Evolutionary conservation across 2,113 vertebrate species (phyloP), one percentile per base, ranked within the genome.

Genomic region (Rhea americana): DNA sequence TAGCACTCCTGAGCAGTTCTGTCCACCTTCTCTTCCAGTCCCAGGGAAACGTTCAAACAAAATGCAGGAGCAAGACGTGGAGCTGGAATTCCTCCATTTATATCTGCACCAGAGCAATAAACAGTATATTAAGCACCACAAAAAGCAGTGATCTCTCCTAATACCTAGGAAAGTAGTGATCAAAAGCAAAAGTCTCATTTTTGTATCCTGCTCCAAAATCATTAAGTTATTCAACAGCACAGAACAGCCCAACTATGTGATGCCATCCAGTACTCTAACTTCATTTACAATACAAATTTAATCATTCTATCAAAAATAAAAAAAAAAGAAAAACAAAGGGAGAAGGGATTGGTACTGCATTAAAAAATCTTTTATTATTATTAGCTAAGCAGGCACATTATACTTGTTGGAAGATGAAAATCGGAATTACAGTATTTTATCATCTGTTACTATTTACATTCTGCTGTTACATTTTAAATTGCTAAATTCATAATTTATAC

Each of bases 331-430:
- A 91, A 73, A 71, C 45, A 8, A 70, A 80, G n/a, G 3, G 32
- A 63, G 1, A 59, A 1, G 1, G 5, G 15, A 30, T 0, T 32
- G 5, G 19, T 41, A 59, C 21, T 66, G 13, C 18, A 35, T 74
- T 45, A 77, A 90, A 74, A 71, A 48, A 63, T 45, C 4, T 72
- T 7, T 53, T 35, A 53, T 48, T 22, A 82, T 41, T 8, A 21
- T 59, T 66, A 45, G 13, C 35, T 53, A 67, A 59, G 35, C 26
- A 88, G 47, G 18, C 18, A 9, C 39, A 45, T 87, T 77, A 45
- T 77, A 74, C 13, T 47, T 4, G 2, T 11, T 37, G 9, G 35
- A 80, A 83, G 3, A 50, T 45, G 1, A 43, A 85, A 81, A 76
- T 67, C 11, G n/a, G 74, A 70, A 21, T 21, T 28, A 22, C 2